Conservation (phyloP, 2,888 invertebrate species). For the Entomobrya proxima region DNA sequence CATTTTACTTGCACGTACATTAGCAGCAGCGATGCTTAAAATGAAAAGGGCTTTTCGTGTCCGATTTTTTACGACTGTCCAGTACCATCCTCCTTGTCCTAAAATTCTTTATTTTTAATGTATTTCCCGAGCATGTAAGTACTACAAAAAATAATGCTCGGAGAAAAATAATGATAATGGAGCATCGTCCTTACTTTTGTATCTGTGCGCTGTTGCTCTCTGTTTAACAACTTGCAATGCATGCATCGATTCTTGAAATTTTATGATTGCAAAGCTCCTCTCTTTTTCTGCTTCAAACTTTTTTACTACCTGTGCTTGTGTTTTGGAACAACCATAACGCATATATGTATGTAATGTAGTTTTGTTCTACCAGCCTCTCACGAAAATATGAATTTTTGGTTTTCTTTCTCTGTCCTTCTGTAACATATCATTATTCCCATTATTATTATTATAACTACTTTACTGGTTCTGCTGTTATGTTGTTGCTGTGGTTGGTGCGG, state of each 20-base stretch:
- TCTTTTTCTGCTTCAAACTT: neutral
- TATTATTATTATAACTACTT: constrained; percentile 55
- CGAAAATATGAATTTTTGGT: constrained; percentile 29
- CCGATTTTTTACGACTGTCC: constrained; percentile 65
- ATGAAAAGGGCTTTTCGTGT: constrained; percentile 65
- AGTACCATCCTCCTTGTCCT: constrained; percentile 54
- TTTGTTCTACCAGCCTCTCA: neutral
- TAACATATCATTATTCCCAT: constrained; percentile 67
- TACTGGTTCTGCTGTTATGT: constrained; percentile 17
- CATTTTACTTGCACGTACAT: constrained; percentile 15
- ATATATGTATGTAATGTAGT: neutral
- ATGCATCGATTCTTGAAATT: constrained; percentile 37
- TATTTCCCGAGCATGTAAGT: neutral
- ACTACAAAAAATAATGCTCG: constrained; percentile 15
- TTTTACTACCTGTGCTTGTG: neutral
- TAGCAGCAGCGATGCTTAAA: constrained; percentile 27
- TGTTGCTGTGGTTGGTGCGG: constrained; percentile 39
- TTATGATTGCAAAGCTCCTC: constrained; percentile 30
- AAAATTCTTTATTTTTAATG: constrained; percentile 16
- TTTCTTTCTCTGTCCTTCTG: constrained; percentile 41
- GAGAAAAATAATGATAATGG: constrained; percentile 21
- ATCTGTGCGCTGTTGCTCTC: neutral
- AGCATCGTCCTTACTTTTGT: neutral
- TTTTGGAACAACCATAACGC: neutral
- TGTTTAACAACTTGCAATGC: constrained; percentile 1